phyloP scores from a whole-genome alignment of 2,797 vertebrate genomes.

The Gadopsis bispinosus region DNA sequence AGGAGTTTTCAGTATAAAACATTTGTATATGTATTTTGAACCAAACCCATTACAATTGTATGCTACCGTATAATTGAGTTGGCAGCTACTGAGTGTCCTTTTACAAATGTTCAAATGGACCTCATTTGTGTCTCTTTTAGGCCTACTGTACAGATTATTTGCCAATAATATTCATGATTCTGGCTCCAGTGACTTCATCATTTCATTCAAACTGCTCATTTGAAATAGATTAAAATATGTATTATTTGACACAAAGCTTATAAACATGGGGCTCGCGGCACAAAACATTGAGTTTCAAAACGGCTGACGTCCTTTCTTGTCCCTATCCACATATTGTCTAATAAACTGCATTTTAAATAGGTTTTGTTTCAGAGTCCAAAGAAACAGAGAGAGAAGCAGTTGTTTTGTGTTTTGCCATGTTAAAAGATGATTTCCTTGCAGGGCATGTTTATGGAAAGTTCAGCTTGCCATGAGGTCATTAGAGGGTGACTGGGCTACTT shows the following conservation, averaged over 20 bases:
- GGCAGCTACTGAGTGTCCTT: background rate
- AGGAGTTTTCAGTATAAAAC: background rate
- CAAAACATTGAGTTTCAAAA: background rate
- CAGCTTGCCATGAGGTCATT: slow-evolving; percentile 33
- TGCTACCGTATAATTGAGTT: background rate
- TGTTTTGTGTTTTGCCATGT: slow-evolving; percentile 4
- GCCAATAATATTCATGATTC: background rate
- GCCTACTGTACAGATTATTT: background rate
- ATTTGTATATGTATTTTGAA: background rate
- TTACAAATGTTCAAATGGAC: slow-evolving; percentile 5
- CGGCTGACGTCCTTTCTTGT: background rate
- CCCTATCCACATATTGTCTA: background rate
- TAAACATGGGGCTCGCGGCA: background rate
- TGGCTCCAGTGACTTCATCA: background rate
- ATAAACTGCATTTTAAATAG: background rate
- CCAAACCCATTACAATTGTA: background rate
- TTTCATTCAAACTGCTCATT: background rate
- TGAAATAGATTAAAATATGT: background rate
- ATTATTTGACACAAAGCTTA: background rate
- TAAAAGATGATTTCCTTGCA: slow-evolving; percentile 32
- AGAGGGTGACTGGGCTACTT: slow-evolving; percentile 28
- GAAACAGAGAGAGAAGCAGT: background rate
- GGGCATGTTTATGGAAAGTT: slow-evolving; percentile 39
- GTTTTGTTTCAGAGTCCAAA: background rate
- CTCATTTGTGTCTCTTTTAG: background rate